Evolutionary conservation across 2,113 vertebrate genomes (phyloP), one percentile per base, ranked within the genome.

Genomic region (Corythornis vintsioides): DNA sequence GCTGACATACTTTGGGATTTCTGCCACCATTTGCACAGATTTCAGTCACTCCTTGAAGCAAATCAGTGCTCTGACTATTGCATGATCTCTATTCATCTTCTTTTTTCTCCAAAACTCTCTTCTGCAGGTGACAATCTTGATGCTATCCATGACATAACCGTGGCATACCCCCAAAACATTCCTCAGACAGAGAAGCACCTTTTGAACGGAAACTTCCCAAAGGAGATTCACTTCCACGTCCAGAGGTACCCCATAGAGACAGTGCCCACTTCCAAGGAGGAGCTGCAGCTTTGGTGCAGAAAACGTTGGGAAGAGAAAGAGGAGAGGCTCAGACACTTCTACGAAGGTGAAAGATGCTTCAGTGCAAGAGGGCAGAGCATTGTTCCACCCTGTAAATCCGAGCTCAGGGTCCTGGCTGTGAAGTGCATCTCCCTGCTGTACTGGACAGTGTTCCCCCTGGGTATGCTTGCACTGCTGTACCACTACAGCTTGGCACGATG

Each of bases 181-280:
- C 99, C 99, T 59, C 99, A 99, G 92, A 99, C 99, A 0, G 99
- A 99, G 97, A 98, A 98, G 79, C 98, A 99, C 94, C 98, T 99
- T 42, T 87, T 99, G 64, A 94, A 96, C 4, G 99, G 99, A 6
- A 97, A 98, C 77, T 99, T 99, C 87, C 99, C 99, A 4, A 97
- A 97, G 6, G 99, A 99, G 96, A 99, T 99, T 93, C 99, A 99
- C 97, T 99, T 99, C 95, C 98, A 99, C 0, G 97, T 99, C 82
- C 98, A 65, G 56, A 98, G 99, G 26, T 98, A 98, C 56, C 97
- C 99, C 0, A 96, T 98, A 26, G 91, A 97, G 15, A 81, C 96
- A 2, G 98, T 99, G 53, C 99, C 99, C 22, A 3, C 77, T 6
- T 96, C 98, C 3, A 91, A 96, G 65, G 97, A 98, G 22, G 98